These are phyloP conservation scores for Beris chalybata DNA, from an alignment of 2,888 invertebrate genomes.

Conservation along the genomic window DNA sequence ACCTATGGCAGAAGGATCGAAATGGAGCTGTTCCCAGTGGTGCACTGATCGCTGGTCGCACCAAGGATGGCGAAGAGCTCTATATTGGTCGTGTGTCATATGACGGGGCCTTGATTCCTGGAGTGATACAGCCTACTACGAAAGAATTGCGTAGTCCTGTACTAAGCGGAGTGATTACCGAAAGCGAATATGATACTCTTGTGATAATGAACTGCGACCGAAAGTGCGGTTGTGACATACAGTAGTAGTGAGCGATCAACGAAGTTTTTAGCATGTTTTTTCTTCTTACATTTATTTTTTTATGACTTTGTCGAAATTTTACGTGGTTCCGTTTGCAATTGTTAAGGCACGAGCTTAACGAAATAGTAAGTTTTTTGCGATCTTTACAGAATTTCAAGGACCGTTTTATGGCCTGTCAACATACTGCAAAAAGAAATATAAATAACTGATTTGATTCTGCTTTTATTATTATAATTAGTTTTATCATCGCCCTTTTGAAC, in stretches of 20 bases:
- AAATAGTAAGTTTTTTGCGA: too few species aligned
- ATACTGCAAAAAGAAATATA: too few species aligned
- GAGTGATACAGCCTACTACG: slow-evolving; percentile 13
- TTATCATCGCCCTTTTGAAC: too few species aligned
- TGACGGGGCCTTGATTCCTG: not conserved
- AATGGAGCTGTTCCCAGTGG: slow-evolving; percentile 6
- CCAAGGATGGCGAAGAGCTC: slow-evolving; percentile 4
- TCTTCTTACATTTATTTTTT: too few species aligned
- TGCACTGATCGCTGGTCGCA: slow-evolving; percentile 16
- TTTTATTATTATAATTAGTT: too few species aligned
- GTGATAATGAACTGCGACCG: not conserved
- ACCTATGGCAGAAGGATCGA: not conserved
- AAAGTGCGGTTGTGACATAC: slow-evolving; percentile 6
- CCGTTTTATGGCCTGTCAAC: too few species aligned
- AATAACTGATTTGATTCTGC: too few species aligned
- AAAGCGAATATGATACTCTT: slow-evolving; percentile 10
- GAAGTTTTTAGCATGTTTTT: too few species aligned
- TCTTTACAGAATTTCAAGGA: too few species aligned
- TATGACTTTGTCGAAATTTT: too few species aligned
- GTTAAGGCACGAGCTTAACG: too few species aligned
- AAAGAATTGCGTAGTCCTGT: not conserved
- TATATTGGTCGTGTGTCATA: slow-evolving; percentile 8
- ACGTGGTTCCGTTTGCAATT: too few species aligned
- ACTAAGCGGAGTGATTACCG: not conserved
- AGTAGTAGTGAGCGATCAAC: not conserved